Evolutionary conservation across 2,113 vertebrate genomes (phyloP).

Genomic region (Nycticorax nycticorax): DNA sequence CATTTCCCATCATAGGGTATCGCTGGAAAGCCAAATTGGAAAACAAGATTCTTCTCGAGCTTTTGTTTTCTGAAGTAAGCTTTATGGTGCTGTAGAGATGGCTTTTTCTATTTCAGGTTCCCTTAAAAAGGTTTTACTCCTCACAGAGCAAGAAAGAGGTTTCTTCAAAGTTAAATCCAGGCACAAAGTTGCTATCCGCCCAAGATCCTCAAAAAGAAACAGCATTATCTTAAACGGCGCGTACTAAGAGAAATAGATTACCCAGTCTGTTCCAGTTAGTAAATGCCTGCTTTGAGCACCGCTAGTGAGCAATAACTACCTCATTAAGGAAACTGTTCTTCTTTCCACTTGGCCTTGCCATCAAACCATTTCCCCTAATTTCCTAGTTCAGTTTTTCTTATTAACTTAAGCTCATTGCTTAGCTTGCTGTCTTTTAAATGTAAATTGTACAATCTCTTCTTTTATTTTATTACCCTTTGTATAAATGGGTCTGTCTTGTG

Average conservation of each 20-base stretch:
- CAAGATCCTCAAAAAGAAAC: not conserved
- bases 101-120: not conserved
- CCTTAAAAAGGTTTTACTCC: not conserved
- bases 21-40: not conserved
- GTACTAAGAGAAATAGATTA: slow-evolving; percentile 8
- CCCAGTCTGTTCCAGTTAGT: not conserved
- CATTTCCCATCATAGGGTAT: not conserved
- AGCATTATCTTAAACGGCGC: not conserved
- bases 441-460: not conserved
- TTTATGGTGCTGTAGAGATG: not conserved
- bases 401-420: slow-evolving; percentile 7
- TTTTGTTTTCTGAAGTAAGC: not conserved
- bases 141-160: not conserved
- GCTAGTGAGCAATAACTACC: slow-evolving; percentile 7
- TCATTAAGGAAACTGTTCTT: slow-evolving; percentile 28
- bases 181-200: not conserved
- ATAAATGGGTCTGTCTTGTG: not conserved
- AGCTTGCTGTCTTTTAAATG: slow-evolving; percentile 7
- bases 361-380: slow-evolving; percentile 30
- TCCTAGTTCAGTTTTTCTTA: slow-evolving; percentile 26
- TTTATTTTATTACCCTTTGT: not conserved
- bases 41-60: not conserved
- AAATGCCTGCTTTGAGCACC: slow-evolving; percentile 4
- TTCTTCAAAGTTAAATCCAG: slow-evolving; percentile 3
- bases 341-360: not conserved